Percentiles rank a stretch among this genome's conserved stretches.
phyloP scores from a whole-genome alignment of 1,140 invertebrate species.

The Dinoponera quadriceps region DNA sequence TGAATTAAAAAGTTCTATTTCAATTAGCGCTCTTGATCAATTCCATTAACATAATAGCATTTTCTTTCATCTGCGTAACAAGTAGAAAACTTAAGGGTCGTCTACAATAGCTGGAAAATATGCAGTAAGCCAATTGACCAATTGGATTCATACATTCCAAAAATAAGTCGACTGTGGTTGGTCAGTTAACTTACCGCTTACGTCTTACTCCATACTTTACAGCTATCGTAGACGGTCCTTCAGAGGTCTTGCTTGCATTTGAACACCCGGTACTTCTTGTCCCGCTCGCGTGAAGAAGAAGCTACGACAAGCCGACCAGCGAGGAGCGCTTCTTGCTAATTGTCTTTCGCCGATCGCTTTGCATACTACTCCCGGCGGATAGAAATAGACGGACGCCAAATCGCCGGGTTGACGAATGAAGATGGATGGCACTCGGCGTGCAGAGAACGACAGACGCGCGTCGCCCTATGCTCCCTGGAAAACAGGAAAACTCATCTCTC shows the following conservation, averaged over 20 bases:
- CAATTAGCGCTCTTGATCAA: no score
- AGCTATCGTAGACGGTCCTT: no score
- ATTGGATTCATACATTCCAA: no score
- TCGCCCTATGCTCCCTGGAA: conserved; percentile 60
- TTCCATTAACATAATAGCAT: no score
- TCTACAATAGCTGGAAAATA: no score
- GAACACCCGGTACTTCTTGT: neutral
- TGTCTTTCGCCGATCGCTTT: neutral
- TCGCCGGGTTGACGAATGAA: conserved; percentile 68
- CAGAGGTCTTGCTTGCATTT: neutral
- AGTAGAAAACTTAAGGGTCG: no score
- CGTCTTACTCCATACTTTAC: no score
- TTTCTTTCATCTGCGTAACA: no score
- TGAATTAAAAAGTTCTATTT: no score
- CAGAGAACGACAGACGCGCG: conserved; percentile 57
- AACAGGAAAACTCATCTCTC: conserved; percentile 67
- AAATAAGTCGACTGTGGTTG: no score
- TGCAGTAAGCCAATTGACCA: no score
- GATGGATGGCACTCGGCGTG: conserved; percentile 72
- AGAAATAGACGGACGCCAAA: conserved; percentile 1
- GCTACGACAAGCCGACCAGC: neutral
- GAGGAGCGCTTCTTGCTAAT: conserved; percentile 8
- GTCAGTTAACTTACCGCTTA: no score
- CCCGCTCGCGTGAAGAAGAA: neutral
- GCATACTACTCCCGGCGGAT: neutral